Base-by-base conservation (phyloP, 2,113 vertebrate species). In the Petrocephalus microphthalmus region DNA sequence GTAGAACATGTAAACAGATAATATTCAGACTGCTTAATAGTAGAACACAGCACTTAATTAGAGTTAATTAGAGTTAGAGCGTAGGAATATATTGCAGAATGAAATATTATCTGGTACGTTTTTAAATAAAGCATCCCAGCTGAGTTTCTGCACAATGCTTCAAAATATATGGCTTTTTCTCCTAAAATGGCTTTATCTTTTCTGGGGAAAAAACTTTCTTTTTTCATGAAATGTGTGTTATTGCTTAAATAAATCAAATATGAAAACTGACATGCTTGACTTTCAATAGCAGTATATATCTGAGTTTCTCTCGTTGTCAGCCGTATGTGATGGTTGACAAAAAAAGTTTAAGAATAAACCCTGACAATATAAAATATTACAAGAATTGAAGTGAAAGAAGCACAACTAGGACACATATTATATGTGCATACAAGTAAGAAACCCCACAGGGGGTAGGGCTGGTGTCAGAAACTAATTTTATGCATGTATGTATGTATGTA, bases 381-480 rank as follows among this genome's bases (percentile, higher is more conserved):
- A 87, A 15, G 60, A 86, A 87, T 15, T 86, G 33, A 86, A 87
- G 7, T 86, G 33, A 56, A 78, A 37, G 1, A 89, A 47, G 60
- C 84, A 54, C 20, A 56, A 13, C 2, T 13, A 64, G 67, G 37
- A 86, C n/a, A 74, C 19, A 64, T 25, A 64, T 60, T 78, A 83
- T 25, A 54, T 67, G 17, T 45, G 60, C n/a, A 78, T 89, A 22
- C 57, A 20, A 22, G 83, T 52, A 82, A 83, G 47, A 87, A 89
- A 20, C 19, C 42, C 45, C 8, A 42, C 2, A 37, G 84, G 29
- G 17, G 17, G 83, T 49, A 53, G 51, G 42, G 2, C 78, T 8
- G 15, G 53, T 87, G 86, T 87, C 89, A 89, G 13, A 57, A 60
- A 22, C 85, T 64, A 25, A 83, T 45, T 53, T 83, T 56, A 83